Conservation (phyloP, 2,888 invertebrate species). For the Chymomyza amoena region DNA sequence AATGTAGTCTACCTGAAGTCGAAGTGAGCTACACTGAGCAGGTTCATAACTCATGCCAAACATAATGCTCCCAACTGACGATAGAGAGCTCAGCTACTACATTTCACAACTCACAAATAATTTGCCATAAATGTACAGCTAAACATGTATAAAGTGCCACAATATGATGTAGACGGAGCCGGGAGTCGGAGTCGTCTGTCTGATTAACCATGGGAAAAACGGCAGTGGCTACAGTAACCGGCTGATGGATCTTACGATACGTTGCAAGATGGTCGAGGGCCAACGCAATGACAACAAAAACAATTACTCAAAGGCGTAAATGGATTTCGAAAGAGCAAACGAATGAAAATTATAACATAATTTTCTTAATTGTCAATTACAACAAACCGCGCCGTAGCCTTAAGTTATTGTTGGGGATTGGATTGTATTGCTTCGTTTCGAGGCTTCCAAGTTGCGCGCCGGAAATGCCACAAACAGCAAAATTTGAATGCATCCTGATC, state of each 20-base stretch:
- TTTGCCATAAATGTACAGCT: slow-evolving; percentile 59
- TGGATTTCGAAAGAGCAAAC: slow-evolving; percentile 27
- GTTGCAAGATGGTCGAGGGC: neutral
- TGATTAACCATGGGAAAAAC: slow-evolving; percentile 38
- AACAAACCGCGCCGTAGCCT: neutral
- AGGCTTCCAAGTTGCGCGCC: slow-evolving; percentile 5
- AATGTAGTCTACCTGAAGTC: neutral
- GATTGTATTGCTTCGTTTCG: neutral
- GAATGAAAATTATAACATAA: slow-evolving; percentile 37
- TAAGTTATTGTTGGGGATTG: neutral
- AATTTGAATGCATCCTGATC: neutral
- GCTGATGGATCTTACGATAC: neutral
- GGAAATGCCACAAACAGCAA: neutral
- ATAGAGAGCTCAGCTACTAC: slow-evolving; percentile 20
- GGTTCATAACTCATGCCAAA: neutral
- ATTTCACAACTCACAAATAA: slow-evolving; percentile 34
- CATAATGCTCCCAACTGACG: neutral
- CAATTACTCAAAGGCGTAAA: slow-evolving; percentile 43
- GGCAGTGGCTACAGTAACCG: neutral
- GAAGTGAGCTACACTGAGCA: neutral
- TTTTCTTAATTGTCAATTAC: slow-evolving; percentile 50
- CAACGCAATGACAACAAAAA: slow-evolving; percentile 1
- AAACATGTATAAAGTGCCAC: slow-evolving; percentile 42
- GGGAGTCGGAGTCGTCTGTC: neutral
- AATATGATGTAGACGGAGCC: slow-evolving; percentile 32